Evolutionary conservation across 2,888 invertebrate genomes (phyloP), one percentile per base, ranked within the genome.

Genomic region (Catocala sponsa): DNA sequence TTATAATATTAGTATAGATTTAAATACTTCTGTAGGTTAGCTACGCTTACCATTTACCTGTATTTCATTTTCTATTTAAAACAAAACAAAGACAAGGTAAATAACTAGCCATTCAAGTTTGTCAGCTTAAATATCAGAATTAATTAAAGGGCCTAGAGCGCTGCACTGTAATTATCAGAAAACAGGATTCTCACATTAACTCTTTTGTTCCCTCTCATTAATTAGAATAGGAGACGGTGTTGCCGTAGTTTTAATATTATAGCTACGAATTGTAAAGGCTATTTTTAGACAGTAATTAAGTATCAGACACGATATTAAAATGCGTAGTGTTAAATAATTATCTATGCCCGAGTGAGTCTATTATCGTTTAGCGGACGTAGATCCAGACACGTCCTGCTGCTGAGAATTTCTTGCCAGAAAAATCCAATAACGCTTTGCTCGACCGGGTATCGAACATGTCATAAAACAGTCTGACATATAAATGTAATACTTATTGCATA

Each of bases 101-200:
- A 70, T 63, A 59, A 61, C 52, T 59, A 65, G 64, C 58, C 65
- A 53, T 58, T 63, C 49, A 58, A 63, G 64, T 60, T 67, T 50
- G 58, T 63, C 53, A 65, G 70, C 57, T 72, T 67, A 73, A 80
- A 82, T 78, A 74, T 77, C 80, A 72, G 78, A 75, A 78, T 78
- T 84, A 84, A 83, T 84, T 81, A 84, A 65, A 74, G 65, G 68
- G 70, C 59, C 53, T 63, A 49, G 48, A 46, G 58, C 35, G n/a
- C 68, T 73, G 78, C 78, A 76, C 78, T 81, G 72, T 84, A 83
- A 84, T 84, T 84, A 84, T 80, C 72, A 69, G 74, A 71, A 74
- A 81, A 80, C 74, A 65, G 63, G 60, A 55, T 62, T 74, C 73
- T 74, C 73, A 73, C 78, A 73, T 77, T 75, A 57, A 65, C 50